Conservation (phyloP, 2,888 invertebrate species). For the Carabus problematicus region DNA sequence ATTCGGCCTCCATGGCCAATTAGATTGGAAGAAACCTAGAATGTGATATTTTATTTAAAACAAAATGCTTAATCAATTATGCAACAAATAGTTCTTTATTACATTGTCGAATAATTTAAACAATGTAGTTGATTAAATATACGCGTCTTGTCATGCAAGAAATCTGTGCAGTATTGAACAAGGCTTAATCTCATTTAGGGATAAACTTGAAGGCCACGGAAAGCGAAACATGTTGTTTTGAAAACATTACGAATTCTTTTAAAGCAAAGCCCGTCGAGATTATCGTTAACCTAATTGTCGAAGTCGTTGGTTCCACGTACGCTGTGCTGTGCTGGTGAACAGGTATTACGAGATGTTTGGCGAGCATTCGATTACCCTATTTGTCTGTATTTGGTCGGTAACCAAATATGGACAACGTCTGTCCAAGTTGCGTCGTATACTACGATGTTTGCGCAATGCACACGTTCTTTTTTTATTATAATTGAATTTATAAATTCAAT, state of each 20-base stretch:
- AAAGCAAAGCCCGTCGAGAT: not conserved
- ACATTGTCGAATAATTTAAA: not conserved
- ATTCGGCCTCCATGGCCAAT: constrained; percentile 27
- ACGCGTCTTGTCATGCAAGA: no score
- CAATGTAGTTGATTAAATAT: not conserved
- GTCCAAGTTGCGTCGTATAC: constrained; percentile 23
- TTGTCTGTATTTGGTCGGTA: constrained; percentile 24
- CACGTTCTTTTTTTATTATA: not conserved
- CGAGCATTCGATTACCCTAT: constrained; percentile 28
- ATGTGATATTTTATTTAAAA: not conserved
- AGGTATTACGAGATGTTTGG: constrained; percentile 19
- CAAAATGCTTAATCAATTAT: not conserved
- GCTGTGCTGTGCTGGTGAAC: not conserved
- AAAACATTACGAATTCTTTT: no score
- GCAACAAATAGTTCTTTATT: not conserved
- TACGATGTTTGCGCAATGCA: constrained; percentile 11
- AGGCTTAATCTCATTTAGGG: no score
- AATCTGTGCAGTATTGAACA: no score
- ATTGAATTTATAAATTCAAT: not conserved
- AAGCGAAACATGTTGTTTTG: no score
- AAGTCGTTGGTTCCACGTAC: not conserved
- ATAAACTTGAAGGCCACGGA: no score
- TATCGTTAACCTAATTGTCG: constrained; percentile 11
- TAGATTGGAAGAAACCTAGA: not conserved
- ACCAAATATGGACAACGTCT: constrained; percentile 24